These are phyloP conservation scores for Manis javanica DNA, from an alignment of 2,797 vertebrate species.

Conservation along the genomic window DNA sequence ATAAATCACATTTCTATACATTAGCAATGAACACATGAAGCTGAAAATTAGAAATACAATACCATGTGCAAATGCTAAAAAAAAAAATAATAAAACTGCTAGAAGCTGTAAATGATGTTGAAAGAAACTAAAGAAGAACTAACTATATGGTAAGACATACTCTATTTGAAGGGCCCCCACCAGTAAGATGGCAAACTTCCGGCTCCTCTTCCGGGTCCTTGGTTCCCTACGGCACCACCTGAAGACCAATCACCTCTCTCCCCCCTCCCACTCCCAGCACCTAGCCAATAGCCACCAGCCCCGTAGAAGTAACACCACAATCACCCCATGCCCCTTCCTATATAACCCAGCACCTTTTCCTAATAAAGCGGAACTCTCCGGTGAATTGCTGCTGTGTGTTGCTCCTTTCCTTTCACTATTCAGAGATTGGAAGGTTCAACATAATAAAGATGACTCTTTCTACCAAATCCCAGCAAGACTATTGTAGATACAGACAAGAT, in stretches of 20 bases:
- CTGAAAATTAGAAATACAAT: not conserved
- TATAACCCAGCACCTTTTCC: too few relatives aligned
- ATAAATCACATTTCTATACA: not conserved
- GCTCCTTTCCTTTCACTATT: not conserved
- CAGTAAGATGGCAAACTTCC: too few relatives aligned
- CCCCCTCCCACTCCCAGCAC: too few relatives aligned
- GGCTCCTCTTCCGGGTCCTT: too few relatives aligned
- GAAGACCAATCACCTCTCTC: too few relatives aligned
- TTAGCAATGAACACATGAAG: not conserved
- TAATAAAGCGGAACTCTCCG: too few relatives aligned
- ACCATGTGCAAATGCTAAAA: not conserved
- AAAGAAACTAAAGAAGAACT: not conserved
- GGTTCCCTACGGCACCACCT: too few relatives aligned
- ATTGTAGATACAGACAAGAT: not conserved
- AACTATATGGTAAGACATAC: not conserved
- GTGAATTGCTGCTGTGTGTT: too few relatives aligned
- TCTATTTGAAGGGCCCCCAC: not conserved
- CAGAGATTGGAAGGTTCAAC: not conserved
- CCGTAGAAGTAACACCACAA: too few relatives aligned
- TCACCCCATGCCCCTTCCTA: too few relatives aligned
- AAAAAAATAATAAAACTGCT: not conserved
- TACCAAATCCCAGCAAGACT: not conserved
- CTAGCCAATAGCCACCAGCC: too few relatives aligned
- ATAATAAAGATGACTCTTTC: not conserved
- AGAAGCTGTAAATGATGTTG: not conserved